Evolutionary conservation across 2,113 vertebrate species (phyloP).

Genomic region (Melanerpes formicivorus): DNA sequence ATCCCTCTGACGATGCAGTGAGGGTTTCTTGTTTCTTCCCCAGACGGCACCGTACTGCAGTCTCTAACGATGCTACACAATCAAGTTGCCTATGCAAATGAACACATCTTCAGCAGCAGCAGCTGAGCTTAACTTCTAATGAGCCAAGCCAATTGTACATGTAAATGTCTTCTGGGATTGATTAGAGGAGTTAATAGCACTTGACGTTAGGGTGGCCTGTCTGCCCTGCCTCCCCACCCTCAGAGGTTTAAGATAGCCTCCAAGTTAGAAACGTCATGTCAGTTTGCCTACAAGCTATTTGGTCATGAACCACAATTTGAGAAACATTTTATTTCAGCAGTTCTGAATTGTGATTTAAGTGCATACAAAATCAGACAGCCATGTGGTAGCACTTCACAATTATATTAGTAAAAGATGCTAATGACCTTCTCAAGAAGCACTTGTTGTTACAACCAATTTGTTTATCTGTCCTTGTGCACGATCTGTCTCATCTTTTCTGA

Average conservation of each 20-base stretch:
- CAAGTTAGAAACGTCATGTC: not conserved
- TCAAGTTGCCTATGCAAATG: not conserved
- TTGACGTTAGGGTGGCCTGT: not conserved
- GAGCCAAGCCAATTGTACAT: not conserved
- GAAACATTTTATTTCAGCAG: not conserved
- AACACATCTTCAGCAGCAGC: not conserved
- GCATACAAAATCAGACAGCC: not conserved
- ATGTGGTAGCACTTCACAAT: not conserved
- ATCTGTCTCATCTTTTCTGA: not conserved
- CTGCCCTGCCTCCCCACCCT: not conserved
- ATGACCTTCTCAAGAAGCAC: not conserved
- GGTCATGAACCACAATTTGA: not conserved
- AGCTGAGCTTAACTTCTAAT: conserved; percentile 1
- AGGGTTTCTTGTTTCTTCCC: not conserved
- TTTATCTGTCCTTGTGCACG: not conserved
- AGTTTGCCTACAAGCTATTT: not conserved
- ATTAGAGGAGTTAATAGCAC: not conserved
- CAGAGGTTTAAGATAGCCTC: not conserved
- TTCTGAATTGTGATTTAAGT: not conserved
- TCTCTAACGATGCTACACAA: not conserved
- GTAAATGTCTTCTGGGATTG: not conserved
- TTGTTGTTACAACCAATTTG: not conserved
- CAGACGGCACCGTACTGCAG: not conserved
- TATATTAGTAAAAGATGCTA: not conserved
- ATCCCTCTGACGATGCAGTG: not conserved